Base-by-base conservation (phyloP, 2,113 vertebrate species). In the Sander lucioperca region DNA sequence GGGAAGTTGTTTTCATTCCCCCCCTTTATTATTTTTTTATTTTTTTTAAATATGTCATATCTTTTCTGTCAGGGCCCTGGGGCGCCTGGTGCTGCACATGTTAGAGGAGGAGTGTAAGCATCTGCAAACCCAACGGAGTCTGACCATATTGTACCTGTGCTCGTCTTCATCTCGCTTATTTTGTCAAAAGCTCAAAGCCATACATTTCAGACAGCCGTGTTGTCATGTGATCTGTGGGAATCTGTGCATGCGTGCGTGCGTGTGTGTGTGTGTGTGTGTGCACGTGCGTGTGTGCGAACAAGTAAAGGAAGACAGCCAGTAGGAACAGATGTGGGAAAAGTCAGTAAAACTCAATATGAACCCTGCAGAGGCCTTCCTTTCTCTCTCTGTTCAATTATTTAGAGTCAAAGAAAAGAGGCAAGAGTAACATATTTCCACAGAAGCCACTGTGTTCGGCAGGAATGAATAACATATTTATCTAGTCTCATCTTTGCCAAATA, bases 311-410 rank as follows among this genome's bases (percentile, higher is more conserved):
- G 85, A 88, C 83, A 88, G 72, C 83, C 75, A 86, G 83, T 74
- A 87, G 68, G 85, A 88, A 90, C 87, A 89, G 88, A 91, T 90
- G 87, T 90, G 85, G 83, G 78, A 76, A 89, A 93, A 93, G 86
- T 91, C 76, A 54, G 90, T 86, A 70, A 91, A 94, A 93, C 91
- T 93, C 87, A 90, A 93, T 90, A 91, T 90, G 83, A 95, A 94
- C 85, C 92, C 93, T 90, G 86, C 84, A 79, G 94, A 95, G 94
- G 92, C 91, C 91, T 90, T 90, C 74, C 68, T 43, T 43, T 92
- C 83, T 92, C 80, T 81, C 88, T 92, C 91, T 95, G 83, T 93
- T 95, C 89, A 95, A 96, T 95, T 95, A 95, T 95, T 96, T 94
- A 95, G 88, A 94, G 88, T 92, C 87, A 89, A 93, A 93, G 88